Evolutionary conservation across 1,140 invertebrate species (phyloP).

Genomic region (Agrypnia vestita): DNA sequence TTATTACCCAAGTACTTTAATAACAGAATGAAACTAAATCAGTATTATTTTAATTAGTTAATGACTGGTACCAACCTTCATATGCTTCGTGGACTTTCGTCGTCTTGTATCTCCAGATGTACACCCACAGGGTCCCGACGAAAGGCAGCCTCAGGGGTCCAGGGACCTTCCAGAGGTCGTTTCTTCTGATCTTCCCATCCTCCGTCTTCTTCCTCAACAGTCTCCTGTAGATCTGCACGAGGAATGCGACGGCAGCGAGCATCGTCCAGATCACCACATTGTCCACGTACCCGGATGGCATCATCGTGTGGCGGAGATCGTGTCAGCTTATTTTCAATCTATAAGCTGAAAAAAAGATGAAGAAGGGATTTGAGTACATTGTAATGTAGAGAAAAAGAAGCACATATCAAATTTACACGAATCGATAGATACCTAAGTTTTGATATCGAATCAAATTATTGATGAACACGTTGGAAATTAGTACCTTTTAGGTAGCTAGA

Average conservation of each 20-base stretch:
- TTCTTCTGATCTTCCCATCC: neutral
- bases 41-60: too few species aligned
- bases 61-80: constrained; percentile 72
- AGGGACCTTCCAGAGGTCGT: constrained; percentile 71
- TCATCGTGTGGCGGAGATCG: neutral
- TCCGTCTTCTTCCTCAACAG: neutral
- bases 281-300: neutral
- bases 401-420: too few species aligned
- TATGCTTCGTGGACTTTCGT: constrained; percentile 87
- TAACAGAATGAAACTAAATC: too few species aligned
- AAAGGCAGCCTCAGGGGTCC: constrained; percentile 84
- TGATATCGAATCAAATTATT: too few species aligned
- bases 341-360: neutral
- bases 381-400: too few species aligned
- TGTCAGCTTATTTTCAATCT: too few species aligned
- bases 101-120: constrained; percentile 81
- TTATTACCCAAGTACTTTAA: too few species aligned
- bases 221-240: constrained; percentile 29
- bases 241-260: constrained; percentile 31
- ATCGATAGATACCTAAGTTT: too few species aligned
- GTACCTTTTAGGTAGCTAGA: too few species aligned
- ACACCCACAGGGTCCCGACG: constrained; percentile 88
- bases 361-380: too few species aligned
- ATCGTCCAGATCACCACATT: neutral
- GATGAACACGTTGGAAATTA: too few species aligned